Percentiles rank a stretch among this genome's conserved stretches.
phyloP scores from a whole-genome alignment of 1,140 invertebrate genomes.

The Aphaenogaster ashmeadi region DNA sequence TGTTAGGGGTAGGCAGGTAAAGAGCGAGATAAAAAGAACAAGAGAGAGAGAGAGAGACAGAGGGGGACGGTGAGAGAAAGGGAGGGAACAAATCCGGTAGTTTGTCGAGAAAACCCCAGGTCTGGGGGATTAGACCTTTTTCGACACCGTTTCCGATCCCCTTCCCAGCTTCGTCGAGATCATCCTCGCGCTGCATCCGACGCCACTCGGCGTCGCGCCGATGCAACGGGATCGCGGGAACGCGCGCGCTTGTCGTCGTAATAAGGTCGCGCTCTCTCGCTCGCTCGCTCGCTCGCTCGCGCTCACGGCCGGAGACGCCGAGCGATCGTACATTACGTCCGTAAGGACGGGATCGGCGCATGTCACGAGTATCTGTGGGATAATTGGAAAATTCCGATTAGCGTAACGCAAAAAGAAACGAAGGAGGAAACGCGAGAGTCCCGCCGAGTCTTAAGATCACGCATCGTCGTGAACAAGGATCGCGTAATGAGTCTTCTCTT shows the following conservation, averaged over 20 bases:
- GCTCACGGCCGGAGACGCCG: neutral
- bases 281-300: conserved; percentile 2
- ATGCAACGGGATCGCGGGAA: conserved; percentile 47
- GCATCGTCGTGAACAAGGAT: neutral
- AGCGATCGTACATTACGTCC: neutral
- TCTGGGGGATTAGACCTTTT: conserved; percentile 2
- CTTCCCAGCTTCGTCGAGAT: neutral
- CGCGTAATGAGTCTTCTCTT: neutral
- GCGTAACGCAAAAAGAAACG: neutral
- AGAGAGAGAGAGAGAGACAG: neutral
- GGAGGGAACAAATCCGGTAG: conserved; percentile 30
- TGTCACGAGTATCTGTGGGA: neutral
- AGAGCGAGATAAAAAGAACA: neutral
- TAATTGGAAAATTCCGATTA: neutral
- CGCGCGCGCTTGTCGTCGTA: neutral
- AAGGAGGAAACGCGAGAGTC: neutral
- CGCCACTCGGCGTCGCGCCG: neutral
- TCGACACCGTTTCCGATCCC: neutral
- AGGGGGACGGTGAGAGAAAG: neutral
- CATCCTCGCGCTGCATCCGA: neutral
- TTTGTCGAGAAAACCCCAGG: neutral
- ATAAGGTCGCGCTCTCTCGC: conserved; percentile 53
- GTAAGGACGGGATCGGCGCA: neutral
- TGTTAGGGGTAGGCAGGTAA: neutral
- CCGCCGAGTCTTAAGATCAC: neutral